Evolutionary conservation across 2,888 invertebrate species (phyloP).

Genomic region (Erpobdella octoculata): DNA sequence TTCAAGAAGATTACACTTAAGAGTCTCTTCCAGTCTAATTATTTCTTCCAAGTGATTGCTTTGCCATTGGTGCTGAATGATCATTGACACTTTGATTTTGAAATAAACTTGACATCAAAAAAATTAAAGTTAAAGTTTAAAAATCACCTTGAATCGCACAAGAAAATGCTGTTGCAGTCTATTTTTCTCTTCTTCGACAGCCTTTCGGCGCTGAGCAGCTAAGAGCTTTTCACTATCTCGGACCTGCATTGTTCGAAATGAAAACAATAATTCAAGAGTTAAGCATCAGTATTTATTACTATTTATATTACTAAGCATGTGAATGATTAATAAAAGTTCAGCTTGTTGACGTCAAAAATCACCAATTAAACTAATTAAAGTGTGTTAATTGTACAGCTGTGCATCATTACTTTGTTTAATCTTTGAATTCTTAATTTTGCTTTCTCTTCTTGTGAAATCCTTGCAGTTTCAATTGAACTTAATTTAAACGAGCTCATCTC

Average conservation of each 20-base stretch:
- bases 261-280: neutral
- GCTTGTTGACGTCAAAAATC: too few relatives aligned
- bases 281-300: neutral
- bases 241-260: neutral
- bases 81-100: neutral
- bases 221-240: neutral
- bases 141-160: neutral
- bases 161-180: neutral
- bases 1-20: constrained; percentile 1
- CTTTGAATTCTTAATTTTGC: neutral
- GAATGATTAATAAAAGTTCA: neutral
- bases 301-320: neutral
- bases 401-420: constrained; percentile 4
- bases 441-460: neutral
- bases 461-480: neutral
- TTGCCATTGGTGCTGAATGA: constrained; percentile 7
- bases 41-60: neutral
- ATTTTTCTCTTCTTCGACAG: constrained; percentile 9
- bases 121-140: neutral
- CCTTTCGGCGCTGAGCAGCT: too few relatives aligned
- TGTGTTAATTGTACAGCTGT: neutral
- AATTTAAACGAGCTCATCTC: constrained; percentile 15
- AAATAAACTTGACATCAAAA: neutral
- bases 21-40: constrained; percentile 5
- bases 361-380: neutral